phyloP scores from a whole-genome alignment of 2,888 invertebrate species.

The Nebria salina region DNA sequence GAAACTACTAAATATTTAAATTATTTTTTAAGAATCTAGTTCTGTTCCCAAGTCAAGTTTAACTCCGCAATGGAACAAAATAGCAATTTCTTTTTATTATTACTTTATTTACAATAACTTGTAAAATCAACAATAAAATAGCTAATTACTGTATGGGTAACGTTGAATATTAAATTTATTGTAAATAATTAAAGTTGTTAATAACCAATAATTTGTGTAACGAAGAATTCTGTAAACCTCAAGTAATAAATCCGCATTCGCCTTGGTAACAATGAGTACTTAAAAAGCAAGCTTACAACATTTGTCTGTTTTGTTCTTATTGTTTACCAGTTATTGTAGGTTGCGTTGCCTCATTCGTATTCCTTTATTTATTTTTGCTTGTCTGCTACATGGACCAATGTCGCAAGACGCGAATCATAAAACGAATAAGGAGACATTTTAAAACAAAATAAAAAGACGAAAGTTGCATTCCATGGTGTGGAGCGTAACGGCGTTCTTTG shows the following conservation, averaged over 20 bases:
- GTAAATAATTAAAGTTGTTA: conserved; percentile 16
- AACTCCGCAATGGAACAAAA: too few relatives aligned
- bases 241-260: background rate
- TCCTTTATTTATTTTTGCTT: background rate
- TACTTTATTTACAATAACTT: background rate
- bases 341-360: background rate
- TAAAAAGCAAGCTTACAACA: conserved; percentile 3
- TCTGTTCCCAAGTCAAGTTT: too few relatives aligned
- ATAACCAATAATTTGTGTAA: background rate
- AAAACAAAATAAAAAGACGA: conserved; percentile 5
- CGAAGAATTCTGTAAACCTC: background rate
- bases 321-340: background rate
- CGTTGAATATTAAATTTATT: background rate
- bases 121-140: background rate
- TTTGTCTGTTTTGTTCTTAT: conserved; percentile 2
- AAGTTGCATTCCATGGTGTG: conserved; percentile 10
- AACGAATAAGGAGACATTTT: conserved; percentile 12
- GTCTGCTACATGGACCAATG: background rate
- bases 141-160: background rate
- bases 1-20: background rate
- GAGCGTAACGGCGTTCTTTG: conserved; percentile 13
- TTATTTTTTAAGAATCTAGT: too few relatives aligned
- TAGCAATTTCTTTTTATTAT: too few relatives aligned
- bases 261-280: conserved; percentile 3
- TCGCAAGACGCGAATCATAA: background rate